Base-by-base conservation (phyloP, 2,113 vertebrate species). In the Zosterops pallidus region DNA sequence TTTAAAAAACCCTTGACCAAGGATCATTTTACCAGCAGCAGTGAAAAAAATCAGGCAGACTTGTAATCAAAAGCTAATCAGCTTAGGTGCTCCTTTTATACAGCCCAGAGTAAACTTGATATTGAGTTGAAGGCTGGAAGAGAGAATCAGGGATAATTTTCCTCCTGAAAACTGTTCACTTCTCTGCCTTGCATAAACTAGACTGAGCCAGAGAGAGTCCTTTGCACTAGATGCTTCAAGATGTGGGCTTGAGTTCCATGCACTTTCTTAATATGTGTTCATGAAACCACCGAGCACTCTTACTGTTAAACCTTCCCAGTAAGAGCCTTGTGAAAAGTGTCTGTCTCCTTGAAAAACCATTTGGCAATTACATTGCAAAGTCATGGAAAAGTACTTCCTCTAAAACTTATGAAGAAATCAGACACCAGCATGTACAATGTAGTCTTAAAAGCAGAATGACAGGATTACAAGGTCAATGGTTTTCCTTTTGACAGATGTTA, bases 381-480 rank as follows among this genome's bases (percentile, higher is more conserved):
- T 91, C 87, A 94, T 90, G 84, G 93, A 88, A 94, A 95, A 83
- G 17, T 82, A 67, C 68, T 94, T 95, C 82, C 82, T 95, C 55
- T 86, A 70, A 94, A 95, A 86, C 75, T 65, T 90, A 72, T 47
- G 44, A 94, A 96, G 91, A 95, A 94, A 95, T 77, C 59, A 80
- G 89, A 90, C 71, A 94, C 87, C 87, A 88, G 82, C 35, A 52
- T 60, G 44, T 64, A 65, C 76, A 83, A 76, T 44, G 24, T 22
- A 69, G 31, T 80, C 83, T 77, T 80, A 63, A 88, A 91, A 95
- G 52, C 29, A 92, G 89, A 93, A 86, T 86, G 86, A 82, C 85
- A 90, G 85, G 47, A 95, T 86, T 88, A 84, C 79, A 96, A 94
- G 85, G 82, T 95, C 85, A 95, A 12, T 86, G 52, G 14, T 64